Evolutionary conservation across 2,888 invertebrate genomes (phyloP).

Genomic region (Caenorhabditis macrosperma): DNA sequence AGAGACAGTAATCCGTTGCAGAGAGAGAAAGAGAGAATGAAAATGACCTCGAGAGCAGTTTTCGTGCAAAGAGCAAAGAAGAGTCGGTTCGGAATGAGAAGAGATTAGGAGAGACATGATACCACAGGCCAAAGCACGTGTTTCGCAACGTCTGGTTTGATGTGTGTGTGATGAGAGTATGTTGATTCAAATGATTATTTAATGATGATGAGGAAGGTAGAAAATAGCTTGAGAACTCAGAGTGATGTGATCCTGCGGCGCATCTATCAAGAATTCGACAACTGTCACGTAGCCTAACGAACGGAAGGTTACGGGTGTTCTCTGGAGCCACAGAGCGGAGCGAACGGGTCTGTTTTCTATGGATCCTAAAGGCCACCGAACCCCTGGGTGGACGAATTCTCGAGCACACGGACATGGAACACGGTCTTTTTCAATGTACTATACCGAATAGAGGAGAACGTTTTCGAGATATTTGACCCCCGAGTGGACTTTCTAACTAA

Average conservation of each 20-base stretch:
- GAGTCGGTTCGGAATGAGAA: conserved; percentile 8
- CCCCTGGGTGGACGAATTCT: too few relatives aligned
- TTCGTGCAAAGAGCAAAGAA: conserved; percentile 40
- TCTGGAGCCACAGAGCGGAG: too few relatives aligned
- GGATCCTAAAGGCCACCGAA: too few relatives aligned
- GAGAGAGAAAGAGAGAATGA: not conserved
- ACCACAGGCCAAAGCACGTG: conserved; percentile 43
- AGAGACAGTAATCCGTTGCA: conserved; percentile 42
- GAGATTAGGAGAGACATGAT: conserved; percentile 14
- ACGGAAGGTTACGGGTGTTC: too few relatives aligned
- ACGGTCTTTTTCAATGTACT: too few relatives aligned
- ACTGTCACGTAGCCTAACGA: not conserved
- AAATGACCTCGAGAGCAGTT: conserved; percentile 17
- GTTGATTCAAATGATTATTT: conserved; percentile 5
- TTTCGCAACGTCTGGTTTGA: conserved; percentile 7
- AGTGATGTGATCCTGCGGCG: conserved; percentile 4
- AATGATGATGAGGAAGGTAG: not conserved
- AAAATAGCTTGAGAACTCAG: not conserved
- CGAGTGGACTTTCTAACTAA: too few relatives aligned
- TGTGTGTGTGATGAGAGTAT: not conserved
- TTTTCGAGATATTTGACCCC: too few relatives aligned
- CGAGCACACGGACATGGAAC: too few relatives aligned
- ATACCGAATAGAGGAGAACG: too few relatives aligned
- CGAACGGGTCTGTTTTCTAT: too few relatives aligned
- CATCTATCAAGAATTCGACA: not conserved